Base-by-base conservation (phyloP, 2,113 vertebrate species). In the Garra rufa region DNA sequence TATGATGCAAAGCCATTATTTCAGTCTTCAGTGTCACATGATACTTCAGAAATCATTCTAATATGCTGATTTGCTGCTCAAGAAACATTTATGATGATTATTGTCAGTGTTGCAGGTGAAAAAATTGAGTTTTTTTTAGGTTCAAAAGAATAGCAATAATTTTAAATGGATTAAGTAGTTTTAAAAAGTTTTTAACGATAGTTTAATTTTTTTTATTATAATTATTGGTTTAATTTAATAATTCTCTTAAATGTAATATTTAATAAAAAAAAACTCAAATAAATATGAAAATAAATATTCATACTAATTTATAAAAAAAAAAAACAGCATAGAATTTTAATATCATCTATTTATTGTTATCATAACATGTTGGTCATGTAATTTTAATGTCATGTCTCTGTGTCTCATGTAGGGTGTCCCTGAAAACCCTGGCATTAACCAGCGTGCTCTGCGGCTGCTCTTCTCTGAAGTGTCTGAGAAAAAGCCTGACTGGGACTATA, bases 391-490 rank as follows among this genome's bases (percentile, higher is more conserved):
- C 14, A 9, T 24, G 28, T 79, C 26, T 46, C 3, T 63, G 19
- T 50, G 15, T 69, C 44, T 74, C n/a, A 0, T 38, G 1, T 87
- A 99, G 98, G 98, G 98, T 0, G 94, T 95, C 0, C 61, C 77
- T 0, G 87, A 95, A n/a, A 92, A 99, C 89, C 98, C 97, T 0
- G 98, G 98, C 26, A 99, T 99, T 90, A 99, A 99, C 94, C 98
- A 99, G 92, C 93, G 97, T 26, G 98, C 97, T 0, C 94, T 99
- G 24, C 95, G 93, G 83, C 96, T 98, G 70, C 96, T 99, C 10
- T 98, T 99, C 88, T 94, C 95, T 0, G 97, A 98, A 91, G 97
- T 99, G 85, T 94, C 89, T 5, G 91, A 96, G 85, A 97, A 98
- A 69, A 93, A 93, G 0, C 91, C 95, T 0, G 97, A 98, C 92